phyloP scores from a whole-genome alignment of 2,797 vertebrate species.

The Xenentodon cancila region DNA sequence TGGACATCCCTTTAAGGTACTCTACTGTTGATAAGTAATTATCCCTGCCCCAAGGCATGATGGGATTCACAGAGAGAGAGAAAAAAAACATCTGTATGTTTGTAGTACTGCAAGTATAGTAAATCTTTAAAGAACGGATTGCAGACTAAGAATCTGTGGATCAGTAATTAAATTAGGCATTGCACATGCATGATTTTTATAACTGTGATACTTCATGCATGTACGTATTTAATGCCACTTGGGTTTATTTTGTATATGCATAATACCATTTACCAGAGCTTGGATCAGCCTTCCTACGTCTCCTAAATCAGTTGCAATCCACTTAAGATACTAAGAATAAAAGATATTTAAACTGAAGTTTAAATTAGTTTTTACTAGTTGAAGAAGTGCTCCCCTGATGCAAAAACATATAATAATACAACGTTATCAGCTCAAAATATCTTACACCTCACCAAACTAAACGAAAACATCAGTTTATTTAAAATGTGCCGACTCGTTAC shows the following conservation, averaged over 20 bases:
- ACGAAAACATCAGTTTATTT: too few relatives aligned
- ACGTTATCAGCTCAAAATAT: too few relatives aligned
- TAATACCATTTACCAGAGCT: constrained; percentile 49
- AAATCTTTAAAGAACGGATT: constrained; percentile 76
- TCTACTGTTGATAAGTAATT: constrained; percentile 76
- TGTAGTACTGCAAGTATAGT: constrained; percentile 41
- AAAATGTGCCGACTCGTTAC: too few relatives aligned
- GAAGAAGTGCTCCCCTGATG: constrained; percentile 30
- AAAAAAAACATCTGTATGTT: constrained; percentile 67
- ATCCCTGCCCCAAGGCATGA: constrained; percentile 74
- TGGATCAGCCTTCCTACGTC: constrained; percentile 28
- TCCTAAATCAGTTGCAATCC: constrained; percentile 49
- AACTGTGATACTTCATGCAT: constrained; percentile 22
- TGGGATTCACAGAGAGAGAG: constrained; percentile 61
- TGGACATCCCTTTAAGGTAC: constrained; percentile 70
- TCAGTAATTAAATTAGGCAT: constrained; percentile 77
- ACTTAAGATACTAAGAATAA: constrained; percentile 39
- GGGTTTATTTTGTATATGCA: constrained; percentile 36
- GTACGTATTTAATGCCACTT: constrained; percentile 50
- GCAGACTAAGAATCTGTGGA: constrained; percentile 50
- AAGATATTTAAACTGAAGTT: constrained; percentile 29
- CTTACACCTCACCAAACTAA: too few relatives aligned
- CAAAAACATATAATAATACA: too few relatives aligned
- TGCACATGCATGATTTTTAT: constrained; percentile 23
- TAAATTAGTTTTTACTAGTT: constrained; percentile 37